Conservation (phyloP, 2,113 vertebrate genomes). For the Sphyrna mokarran region DNA sequence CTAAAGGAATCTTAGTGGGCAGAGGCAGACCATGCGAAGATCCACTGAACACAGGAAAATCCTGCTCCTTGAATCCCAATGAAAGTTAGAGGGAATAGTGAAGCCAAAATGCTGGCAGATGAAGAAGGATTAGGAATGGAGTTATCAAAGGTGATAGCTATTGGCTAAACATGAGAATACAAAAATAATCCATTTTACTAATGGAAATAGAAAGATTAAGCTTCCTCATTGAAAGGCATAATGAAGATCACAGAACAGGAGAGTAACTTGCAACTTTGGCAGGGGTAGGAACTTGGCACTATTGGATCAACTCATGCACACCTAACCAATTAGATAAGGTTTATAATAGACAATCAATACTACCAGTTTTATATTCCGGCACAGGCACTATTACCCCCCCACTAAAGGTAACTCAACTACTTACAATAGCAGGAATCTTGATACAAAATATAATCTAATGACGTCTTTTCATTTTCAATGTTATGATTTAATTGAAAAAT, state of each 20-base stretch:
- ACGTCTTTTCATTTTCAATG: not conserved
- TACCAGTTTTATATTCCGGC: not conserved
- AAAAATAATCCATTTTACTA: not conserved
- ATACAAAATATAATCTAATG: not conserved
- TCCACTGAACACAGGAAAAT: no score
- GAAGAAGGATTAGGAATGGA: not conserved
- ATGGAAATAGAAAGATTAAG: not conserved
- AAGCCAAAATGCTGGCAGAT: not conserved
- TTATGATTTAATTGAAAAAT: not conserved
- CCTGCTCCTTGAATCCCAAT: not conserved
- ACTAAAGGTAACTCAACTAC: not conserved
- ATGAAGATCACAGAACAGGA: not conserved
- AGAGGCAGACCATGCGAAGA: no score
- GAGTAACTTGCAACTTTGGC: not conserved
- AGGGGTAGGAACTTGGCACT: not conserved
- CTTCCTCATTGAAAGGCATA: not conserved
- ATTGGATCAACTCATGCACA: not conserved
- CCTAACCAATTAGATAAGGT: not conserved
- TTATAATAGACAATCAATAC: not conserved
- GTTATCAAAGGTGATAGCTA: not conserved
- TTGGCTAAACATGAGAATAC: not conserved
- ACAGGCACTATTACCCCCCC: not conserved
- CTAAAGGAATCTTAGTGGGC: no score
- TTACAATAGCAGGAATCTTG: not conserved
- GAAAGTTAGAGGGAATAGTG: not conserved